These are phyloP conservation scores for Tangara arthus DNA, from an alignment of 2,797 vertebrate genomes.

Conservation along the genomic window DNA sequence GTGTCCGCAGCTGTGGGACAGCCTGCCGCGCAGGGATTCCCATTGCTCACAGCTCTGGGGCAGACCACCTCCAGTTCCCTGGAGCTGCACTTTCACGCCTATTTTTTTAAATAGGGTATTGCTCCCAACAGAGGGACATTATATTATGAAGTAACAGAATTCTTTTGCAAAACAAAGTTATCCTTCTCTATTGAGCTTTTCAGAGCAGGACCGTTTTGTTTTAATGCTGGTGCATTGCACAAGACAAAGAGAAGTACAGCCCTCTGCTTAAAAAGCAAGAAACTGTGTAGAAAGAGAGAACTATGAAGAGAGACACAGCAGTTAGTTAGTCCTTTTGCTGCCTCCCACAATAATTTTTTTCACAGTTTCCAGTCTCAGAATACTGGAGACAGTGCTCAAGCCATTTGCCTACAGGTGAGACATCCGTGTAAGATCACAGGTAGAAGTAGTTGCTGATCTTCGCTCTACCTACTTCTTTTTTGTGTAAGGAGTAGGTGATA, in stretches of 20 bases:
- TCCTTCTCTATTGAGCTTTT: neutral
- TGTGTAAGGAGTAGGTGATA: neutral
- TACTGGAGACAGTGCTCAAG: neutral
- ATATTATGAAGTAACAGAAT: neutral
- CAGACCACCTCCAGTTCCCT: neutral
- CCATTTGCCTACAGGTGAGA: neutral
- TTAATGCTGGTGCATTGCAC: neutral
- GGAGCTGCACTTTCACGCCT: neutral
- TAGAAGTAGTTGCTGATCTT: neutral
- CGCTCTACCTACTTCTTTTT: neutral
- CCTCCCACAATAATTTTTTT: neutral
- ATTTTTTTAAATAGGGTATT: neutral
- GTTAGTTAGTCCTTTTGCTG: neutral
- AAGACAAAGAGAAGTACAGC: neutral
- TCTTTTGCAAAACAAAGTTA: neutral
- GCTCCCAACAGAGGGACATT: neutral
- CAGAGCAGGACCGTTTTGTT: neutral
- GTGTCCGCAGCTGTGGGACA: constrained; percentile 15
- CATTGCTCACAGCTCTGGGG: neutral
- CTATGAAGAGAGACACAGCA: neutral
- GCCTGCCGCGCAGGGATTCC: neutral
- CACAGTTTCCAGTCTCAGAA: neutral
- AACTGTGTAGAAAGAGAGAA: neutral
- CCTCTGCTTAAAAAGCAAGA: neutral
- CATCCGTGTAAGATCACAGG: neutral